Base-by-base conservation (phyloP, 2,797 vertebrate species). In the Acrossocheilus fasciatus region DNA sequence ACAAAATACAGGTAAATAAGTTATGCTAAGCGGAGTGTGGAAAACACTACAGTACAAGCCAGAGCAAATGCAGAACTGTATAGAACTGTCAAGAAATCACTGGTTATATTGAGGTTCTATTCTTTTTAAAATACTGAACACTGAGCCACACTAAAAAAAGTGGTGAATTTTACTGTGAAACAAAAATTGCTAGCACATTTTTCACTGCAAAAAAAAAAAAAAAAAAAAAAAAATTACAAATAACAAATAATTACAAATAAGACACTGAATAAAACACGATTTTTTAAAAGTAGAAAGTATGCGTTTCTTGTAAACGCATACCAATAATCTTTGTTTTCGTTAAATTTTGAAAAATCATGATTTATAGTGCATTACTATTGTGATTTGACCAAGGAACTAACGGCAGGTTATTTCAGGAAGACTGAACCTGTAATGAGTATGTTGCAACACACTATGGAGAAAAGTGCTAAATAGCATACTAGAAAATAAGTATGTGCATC, bases 1-100 rank as follows among this genome's bases (percentile, higher is more conserved):
- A 81, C 18, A 70, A 72, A 47, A 88, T 15, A 20, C 80, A 82
- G 43, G 47, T 72, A 50, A 66, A 52, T 57, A 75, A 23, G 59
- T 74, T 88, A 26, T 39, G 70, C 47, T 72, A 20, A 82, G 68
- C 2, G 8, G 15, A 54, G 66, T 47, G 20, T 17, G 8, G 59
- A 76, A 50, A 41, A 26, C 34, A 77, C 34, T 64, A 43, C 39
- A 80, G 7, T 79, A 34, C 23, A 84, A 54, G 3, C 36, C 20
- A 45, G 54, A 62, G 39, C n/a, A 76, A 54, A 52, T 54, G 43
- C 43, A 74, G n/a, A 47, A 74, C n/a, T 26, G n/a, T 26, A 41
- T 39, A 77, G 3, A 57, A 41, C 12, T 4, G 9, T 14, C 10
- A 57, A 77, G 20, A 36, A 52, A 76, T 7, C 0, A 43, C 23